Percentiles rank a stretch among this genome's conserved stretches.
Conservation (phyloP, 2,888 invertebrate species). For the Fragum whitleyi region DNA sequence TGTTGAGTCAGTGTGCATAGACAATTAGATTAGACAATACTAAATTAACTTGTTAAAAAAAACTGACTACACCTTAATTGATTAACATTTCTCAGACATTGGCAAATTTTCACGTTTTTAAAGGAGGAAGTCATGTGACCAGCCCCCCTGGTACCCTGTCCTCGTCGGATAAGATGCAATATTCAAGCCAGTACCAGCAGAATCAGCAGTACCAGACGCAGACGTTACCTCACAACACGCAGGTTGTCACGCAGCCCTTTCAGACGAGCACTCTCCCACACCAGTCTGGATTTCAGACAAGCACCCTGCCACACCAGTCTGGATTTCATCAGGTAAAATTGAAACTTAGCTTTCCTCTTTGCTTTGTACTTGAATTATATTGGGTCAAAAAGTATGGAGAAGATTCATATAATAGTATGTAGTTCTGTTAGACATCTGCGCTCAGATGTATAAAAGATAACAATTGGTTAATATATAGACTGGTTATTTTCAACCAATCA, state of each 20-base stretch:
- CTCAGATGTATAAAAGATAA: too few species aligned
- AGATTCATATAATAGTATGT: too few species aligned
- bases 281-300: conserved; percentile 57
- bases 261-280: conserved; percentile 60
- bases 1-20: too few species aligned
- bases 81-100: background rate
- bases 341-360: background rate
- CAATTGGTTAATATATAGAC: too few species aligned
- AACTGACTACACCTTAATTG: background rate
- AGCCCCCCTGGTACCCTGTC: conserved; percentile 60
- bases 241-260: conserved; percentile 40
- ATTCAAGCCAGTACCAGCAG: conserved; percentile 59
- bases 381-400: too few species aligned
- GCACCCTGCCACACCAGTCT: conserved; percentile 52
- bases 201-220: conserved; percentile 59
- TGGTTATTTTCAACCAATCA: too few species aligned
- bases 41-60: background rate
- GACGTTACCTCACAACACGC: conserved; percentile 36
- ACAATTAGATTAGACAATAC: background rate
- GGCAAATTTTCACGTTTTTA: background rate
- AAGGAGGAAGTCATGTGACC: conserved; percentile 39
- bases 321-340: conserved; percentile 51
- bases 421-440: too few species aligned
- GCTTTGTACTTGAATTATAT: too few species aligned
- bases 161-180: conserved; percentile 66